Evolutionary conservation across 1,140 invertebrate genomes (phyloP), one percentile per base, ranked within the genome.

Genomic region (Chionoecetes opilio): DNA sequence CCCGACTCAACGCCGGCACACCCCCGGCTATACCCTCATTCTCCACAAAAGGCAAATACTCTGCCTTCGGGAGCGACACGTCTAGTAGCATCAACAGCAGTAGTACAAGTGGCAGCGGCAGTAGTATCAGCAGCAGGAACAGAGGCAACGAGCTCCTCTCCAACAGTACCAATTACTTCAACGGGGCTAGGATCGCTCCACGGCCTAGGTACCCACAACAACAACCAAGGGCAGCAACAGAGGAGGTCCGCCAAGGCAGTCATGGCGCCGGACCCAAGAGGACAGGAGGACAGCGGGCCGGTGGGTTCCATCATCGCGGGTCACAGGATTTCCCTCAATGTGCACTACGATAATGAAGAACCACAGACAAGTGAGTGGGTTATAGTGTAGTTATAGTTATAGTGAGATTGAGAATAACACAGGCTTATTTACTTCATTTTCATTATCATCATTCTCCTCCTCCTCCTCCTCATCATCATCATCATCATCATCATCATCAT

Each of bases 221-320:
- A 0, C 29, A 75, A 26, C 26, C 21, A 75, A 26, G 63, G 21
- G 0, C 37, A 17, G 35, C 35, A 38, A 34, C 26, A 88, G 86
- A 37, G 37, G 9, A 32, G 29, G 26, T 17, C 29, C 86, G 9
- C 11, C 9, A 63, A 53, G 26, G 82, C 3, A 26, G 26, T 3
- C 26, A 95, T 95, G 94, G 94, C 94, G 11, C 94, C 94, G 8
- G 94, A 95, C 41, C 94, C 94, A 0, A 38, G 91, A 75, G 90
- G 84, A 26, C 94, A 95, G 32, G 94, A 95, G 90, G 94, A 95
- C 3, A 75, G 84, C 3, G 94, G 94, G 0, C 82, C 94, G 5
- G 94, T 92, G 32, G 94, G 94, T 21, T 95, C 94, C n/a, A 95
- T 95, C 46, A 95, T 95, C 29, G 94, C 94, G n/a, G 94, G 94